Base-by-base conservation (phyloP, 2,113 vertebrate species). In the Danionella cerebrum region DNA sequence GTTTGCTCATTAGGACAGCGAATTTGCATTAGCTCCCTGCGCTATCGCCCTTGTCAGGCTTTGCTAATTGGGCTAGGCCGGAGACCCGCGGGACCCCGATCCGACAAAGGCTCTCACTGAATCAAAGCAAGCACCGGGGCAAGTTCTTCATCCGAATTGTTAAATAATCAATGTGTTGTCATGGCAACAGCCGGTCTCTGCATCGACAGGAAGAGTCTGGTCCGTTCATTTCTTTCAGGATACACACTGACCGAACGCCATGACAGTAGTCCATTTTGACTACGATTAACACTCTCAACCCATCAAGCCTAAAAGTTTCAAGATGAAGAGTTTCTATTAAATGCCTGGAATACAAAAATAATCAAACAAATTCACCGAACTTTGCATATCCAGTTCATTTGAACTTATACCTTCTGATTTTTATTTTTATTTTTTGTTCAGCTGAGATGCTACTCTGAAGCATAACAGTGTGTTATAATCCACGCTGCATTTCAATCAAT, bases 101-200 rank as follows among this genome's bases (percentile, higher is more conserved):
- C 79, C 78, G 57, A 80, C 78, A 82, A 73, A 83, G 81, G 76
- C 74, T 84, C 77, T 78, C 75, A 71, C 74, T 72, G 75, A 83
- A 85, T 77, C 78, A 71, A 80, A 72, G 76, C 78, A 75, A 86
- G 73, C 45, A 71, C 68, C 58, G 58, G 79, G 62, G 67, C 75
- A 71, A 78, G 63, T 38, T 62, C 75, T 76, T 67, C 66, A 65
- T 84, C 79, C 81, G 82, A 85, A 82, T 63, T 80, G 83, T 84
- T 89, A 89, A 89, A 89, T 88, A 87, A 89, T 87, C 84, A 82
- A 87, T 87, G 85, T 76, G 84, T 85, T 85, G 70, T 83, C 80
- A 87, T 87, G 81, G 83, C 24, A 82, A 89, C 84, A 31, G 29
- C 66, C 59, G 52, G 53, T 63, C 44, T 54, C 63, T 0, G 71